Base-by-base conservation (phyloP, 53 echinoderm and acorn worm species). In the Temnopleurus reevesii region DNA sequence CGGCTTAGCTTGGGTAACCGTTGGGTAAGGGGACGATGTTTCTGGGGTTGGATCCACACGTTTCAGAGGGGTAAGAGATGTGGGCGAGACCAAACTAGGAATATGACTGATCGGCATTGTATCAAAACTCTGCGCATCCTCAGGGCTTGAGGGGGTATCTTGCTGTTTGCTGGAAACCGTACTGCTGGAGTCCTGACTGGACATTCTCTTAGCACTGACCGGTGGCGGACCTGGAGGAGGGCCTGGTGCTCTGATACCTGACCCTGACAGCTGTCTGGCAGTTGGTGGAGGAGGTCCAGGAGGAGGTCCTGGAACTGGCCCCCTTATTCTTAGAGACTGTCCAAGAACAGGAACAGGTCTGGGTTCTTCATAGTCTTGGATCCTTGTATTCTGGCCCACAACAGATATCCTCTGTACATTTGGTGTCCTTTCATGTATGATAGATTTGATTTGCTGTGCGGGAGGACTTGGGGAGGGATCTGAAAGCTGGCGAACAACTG, bases 161-260 rank as follows among this genome's bases (percentile, higher is more conserved):
- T 27, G 71, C 46, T 44, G 85, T 19, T 66, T 34, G 21, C 31
- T 30, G 33, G 51, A 49, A 3, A 44, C 46, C 2, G 63, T 8
- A 21, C 6, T 23, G 46, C 35, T 44, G 3, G 88, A 87, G 9
- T 87, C 88, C 28, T 71, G 71, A 51, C 53, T 87, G 25, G 53
- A 47, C 66, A 87, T 65, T 66, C 88, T 65, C 31, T 87, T 87
- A 35, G 95, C 95, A 92, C 89, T 89, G 47, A 91, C 91, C 21
- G 95, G 95, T 53, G 95, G 95, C 2, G 95, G 95, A 2, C 95
- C 95, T n/a, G 95, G 95, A 28, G 95, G 95, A 53, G 95, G 92
- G 12, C 89, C 89, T 21, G 92, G 92, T 5, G 81, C 89, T 57
- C 77, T 55, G 46, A 77, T 89, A 18, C 81, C 84, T 34, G 76